Conservation (phyloP, 2,113 vertebrate species). For the Microtus montanus region DNA sequence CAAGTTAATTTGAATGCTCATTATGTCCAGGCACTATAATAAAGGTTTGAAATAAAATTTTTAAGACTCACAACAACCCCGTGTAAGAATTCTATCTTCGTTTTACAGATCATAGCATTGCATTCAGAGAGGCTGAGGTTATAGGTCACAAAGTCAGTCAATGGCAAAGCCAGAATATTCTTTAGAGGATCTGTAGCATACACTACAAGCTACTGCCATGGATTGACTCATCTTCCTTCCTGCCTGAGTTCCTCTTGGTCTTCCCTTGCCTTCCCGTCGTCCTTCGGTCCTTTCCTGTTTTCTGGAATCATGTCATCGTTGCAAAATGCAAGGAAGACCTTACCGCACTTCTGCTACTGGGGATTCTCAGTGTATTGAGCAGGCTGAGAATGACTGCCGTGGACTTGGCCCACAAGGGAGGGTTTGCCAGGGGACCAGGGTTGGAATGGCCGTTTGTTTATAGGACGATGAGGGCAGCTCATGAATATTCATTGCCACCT, state of each 20-base stretch:
- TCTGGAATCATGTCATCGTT: neutral
- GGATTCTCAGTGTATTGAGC: neutral
- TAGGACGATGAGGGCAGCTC: neutral
- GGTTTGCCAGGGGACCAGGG: too few species aligned
- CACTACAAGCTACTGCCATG: neutral
- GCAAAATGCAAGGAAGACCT: neutral
- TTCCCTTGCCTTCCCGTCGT: neutral
- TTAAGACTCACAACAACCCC: neutral
- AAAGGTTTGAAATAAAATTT: neutral
- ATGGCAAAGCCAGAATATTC: neutral
- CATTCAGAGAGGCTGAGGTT: neutral
- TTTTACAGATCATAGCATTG: neutral
- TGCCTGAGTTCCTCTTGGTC: neutral
- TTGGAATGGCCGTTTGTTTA: accelerated
- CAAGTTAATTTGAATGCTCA: neutral
- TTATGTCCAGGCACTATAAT: neutral
- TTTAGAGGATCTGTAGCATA: neutral
- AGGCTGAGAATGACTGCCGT: too few species aligned
- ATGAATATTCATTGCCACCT: neutral
- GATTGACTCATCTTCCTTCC: neutral
- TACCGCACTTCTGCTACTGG: neutral
- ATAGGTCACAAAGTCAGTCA: neutral
- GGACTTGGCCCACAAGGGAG: too few species aligned
- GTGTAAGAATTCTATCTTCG: neutral
- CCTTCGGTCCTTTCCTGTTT: neutral